These are phyloP conservation scores for Osedax fenrisi DNA, from an alignment of 2,888 invertebrate species.

Conservation along the genomic window DNA sequence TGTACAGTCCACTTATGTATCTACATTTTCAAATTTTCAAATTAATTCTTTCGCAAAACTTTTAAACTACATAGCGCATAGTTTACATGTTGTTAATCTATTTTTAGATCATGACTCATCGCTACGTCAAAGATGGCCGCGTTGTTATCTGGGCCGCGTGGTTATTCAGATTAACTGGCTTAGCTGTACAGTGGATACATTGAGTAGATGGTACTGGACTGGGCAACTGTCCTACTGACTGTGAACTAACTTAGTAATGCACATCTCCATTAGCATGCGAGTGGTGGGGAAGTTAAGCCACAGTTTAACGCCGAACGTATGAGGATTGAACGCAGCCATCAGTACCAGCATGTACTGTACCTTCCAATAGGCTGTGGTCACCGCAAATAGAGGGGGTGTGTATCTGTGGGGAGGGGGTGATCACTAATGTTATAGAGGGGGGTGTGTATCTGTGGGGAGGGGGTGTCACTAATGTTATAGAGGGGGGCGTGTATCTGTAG, in stretches of 20 bases:
- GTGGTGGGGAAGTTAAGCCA: slow-evolving; percentile 83
- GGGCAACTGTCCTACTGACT: no score
- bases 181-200: no score
- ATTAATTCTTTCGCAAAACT: no score
- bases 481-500: slow-evolving; percentile 68
- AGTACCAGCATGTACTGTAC: slow-evolving; percentile 76
- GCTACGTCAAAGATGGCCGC: no score
- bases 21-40: no score
- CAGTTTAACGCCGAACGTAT: slow-evolving; percentile 68
- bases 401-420: slow-evolving; percentile 70
- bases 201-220: no score
- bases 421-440: slow-evolving; percentile 77
- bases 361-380: slow-evolving; percentile 86
- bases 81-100: no score
- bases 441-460: slow-evolving; percentile 70
- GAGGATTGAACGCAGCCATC: slow-evolving; percentile 81
- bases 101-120: no score
- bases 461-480: slow-evolving; percentile 75
- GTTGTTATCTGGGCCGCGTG: no score
- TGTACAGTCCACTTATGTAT: no score
- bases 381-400: slow-evolving; percentile 74
- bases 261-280: slow-evolving; percentile 82
- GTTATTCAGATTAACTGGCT: no score
- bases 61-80: no score
- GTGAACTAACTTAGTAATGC: slow-evolving; percentile 79